phyloP scores from a whole-genome alignment of 2,888 invertebrate species.

The Dyspetes luteomarginatus region DNA sequence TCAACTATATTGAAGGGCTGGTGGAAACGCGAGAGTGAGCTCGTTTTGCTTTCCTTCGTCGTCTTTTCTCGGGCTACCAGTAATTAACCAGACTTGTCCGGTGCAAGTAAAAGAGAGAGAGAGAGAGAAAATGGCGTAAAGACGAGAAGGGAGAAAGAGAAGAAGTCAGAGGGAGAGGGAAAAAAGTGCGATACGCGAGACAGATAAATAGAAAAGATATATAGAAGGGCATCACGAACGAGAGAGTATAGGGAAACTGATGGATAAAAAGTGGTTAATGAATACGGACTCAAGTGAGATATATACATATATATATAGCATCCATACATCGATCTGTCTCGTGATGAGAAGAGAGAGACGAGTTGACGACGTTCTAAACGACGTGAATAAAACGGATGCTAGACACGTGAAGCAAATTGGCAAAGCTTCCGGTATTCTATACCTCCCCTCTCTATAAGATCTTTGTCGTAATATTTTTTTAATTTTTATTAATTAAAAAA shows the following conservation, averaged over 20 bases:
- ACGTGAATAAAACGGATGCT: neutral
- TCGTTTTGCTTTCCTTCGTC: conserved; percentile 29
- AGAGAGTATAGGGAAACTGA: conserved; percentile 8
- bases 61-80: conserved; percentile 34
- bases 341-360: conserved; percentile 20
- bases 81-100: conserved; percentile 40
- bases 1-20: neutral
- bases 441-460: neutral
- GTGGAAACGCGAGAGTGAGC: conserved; percentile 29
- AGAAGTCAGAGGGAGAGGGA: neutral
- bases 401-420: conserved; percentile 48
- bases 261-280: conserved; percentile 54
- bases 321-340: conserved; percentile 19
- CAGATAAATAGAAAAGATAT: conserved; percentile 58
- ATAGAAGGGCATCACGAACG: conserved; percentile 34
- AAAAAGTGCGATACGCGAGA: conserved; percentile 33
- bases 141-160: neutral
- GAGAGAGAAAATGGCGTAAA: conserved; percentile 18
- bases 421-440: conserved; percentile 33
- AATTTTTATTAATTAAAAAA: too few species aligned
- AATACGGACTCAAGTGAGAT: conserved; percentile 32
- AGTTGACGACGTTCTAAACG: conserved; percentile 28
- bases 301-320: neutral
- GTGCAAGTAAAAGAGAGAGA: neutral
- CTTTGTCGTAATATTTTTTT: neutral